A percentile compares a stretch with the other conserved stretches of the same genome.
Evolutionary conservation across 1,140 invertebrate species (phyloP).

Genomic region (Protaetia brevitarsis): DNA sequence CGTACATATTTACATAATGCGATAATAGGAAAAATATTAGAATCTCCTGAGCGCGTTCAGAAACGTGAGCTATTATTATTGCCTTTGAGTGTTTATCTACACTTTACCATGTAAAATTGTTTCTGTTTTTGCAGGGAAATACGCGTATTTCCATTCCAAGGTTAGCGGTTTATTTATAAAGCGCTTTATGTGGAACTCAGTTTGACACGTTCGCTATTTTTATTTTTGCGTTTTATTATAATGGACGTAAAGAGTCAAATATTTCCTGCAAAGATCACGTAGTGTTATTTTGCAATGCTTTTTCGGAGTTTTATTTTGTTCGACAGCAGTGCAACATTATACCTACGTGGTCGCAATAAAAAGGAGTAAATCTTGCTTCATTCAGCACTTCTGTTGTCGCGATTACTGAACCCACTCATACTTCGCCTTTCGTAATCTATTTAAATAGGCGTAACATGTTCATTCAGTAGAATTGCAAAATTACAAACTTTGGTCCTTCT

Average conservation of each 20-base stretch:
- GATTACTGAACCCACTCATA: not conserved
- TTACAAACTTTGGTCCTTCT: not conserved
- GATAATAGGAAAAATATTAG: too few species aligned
- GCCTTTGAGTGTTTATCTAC: too few species aligned
- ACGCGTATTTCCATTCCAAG: not conserved
- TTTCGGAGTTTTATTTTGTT: not conserved
- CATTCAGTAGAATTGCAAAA: not conserved
- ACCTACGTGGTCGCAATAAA: not conserved
- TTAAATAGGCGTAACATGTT: not conserved
- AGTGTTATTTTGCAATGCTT: not conserved
- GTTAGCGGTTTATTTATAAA: slow-evolving; percentile 15
- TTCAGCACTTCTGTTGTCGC: not conserved
- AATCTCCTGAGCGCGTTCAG: too few species aligned
- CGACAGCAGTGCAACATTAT: not conserved
- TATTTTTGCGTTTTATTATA: not conserved
- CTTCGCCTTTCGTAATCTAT: not conserved
- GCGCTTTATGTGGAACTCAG: not conserved
- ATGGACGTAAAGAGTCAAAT: slow-evolving; percentile 6
- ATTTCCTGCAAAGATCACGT: slow-evolving; percentile 4
- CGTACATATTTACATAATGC: too few species aligned
- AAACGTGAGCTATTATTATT: too few species aligned
- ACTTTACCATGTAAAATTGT: too few species aligned
- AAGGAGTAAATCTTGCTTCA: slow-evolving; percentile 4
- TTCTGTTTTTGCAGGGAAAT: not conserved
- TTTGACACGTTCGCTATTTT: slow-evolving; percentile 12